Conservation (phyloP, 2,113 vertebrate genomes). For the Gymnocephalus cernua region DNA sequence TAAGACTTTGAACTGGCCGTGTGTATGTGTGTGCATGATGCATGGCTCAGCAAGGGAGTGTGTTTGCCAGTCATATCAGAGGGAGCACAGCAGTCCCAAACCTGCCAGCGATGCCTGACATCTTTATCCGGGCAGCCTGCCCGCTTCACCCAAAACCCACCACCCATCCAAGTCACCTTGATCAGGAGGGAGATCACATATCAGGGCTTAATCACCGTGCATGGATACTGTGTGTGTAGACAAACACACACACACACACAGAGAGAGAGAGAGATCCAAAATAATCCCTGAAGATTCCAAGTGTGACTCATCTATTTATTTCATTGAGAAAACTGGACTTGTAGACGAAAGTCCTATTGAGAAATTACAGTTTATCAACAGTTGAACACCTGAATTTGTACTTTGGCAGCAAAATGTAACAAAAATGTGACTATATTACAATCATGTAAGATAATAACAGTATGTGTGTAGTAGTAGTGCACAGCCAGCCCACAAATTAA, state of each 20-base stretch:
- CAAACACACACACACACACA: slow-evolving; percentile 8
- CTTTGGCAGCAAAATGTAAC: background rate
- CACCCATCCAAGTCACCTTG: slow-evolving; percentile 46
- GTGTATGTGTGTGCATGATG: slow-evolving; percentile 18
- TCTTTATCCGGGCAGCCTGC: slow-evolving; percentile 52
- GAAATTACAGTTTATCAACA: background rate
- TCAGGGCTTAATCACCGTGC: slow-evolving; percentile 5
- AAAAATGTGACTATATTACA: background rate
- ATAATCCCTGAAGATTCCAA: slow-evolving; percentile 10
- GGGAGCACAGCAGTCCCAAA: slow-evolving; percentile 51
- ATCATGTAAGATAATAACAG: background rate
- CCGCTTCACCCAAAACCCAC: slow-evolving; percentile 36
- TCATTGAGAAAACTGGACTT: slow-evolving; percentile 1
- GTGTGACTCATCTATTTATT: slow-evolving; percentile 24
- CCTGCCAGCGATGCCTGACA: slow-evolving; percentile 57
- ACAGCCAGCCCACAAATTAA: background rate
- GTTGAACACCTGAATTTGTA: background rate
- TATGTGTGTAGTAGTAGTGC: background rate
- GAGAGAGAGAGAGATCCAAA: background rate
- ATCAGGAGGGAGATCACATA: slow-evolving; percentile 50
- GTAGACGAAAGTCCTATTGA: background rate
- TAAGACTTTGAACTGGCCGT: slow-evolving; percentile 29
- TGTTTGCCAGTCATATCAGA: slow-evolving; percentile 56
- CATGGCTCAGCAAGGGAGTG: slow-evolving; percentile 14
- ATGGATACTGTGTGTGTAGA: background rate